These are phyloP conservation scores for Odontesthes bonariensis DNA, from an alignment of 2,113 vertebrate genomes.

Conservation along the genomic window DNA sequence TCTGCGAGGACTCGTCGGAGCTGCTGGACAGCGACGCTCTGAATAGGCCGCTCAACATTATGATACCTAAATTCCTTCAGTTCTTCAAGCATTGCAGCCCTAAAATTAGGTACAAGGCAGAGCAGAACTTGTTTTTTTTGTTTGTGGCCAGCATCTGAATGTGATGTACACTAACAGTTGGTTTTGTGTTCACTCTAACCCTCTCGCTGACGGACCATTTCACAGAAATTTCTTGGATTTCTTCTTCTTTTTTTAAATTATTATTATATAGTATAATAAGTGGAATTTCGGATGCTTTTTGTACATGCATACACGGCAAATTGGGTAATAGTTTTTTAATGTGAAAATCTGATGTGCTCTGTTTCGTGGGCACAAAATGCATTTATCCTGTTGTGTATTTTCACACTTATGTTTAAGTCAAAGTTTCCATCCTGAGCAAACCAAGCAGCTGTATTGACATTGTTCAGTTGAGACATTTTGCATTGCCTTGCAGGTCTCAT, in stretches of 20 bases:
- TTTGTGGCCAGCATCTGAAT: slow-evolving; percentile 47
- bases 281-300: not conserved
- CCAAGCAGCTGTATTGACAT: too few species aligned
- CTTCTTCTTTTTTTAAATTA: not conserved
- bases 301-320: not conserved
- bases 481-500: slow-evolving; percentile 84
- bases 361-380: too few species aligned
- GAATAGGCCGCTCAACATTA: slow-evolving; percentile 93
- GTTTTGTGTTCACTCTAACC: not conserved
- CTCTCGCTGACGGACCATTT: not conserved
- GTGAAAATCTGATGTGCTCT: too few species aligned
- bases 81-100: slow-evolving; percentile 98
- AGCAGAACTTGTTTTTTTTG: not conserved
- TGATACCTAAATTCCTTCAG: slow-evolving; percentile 97
- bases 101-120: slow-evolving; percentile 89
- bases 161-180: too few species aligned
- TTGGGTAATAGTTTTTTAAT: too few species aligned
- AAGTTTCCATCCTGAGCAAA: too few species aligned
- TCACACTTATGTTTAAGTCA: too few species aligned
- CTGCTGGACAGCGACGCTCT: slow-evolving; percentile 95
- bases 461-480: too few species aligned
- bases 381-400: too few species aligned
- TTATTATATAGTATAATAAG: not conserved
- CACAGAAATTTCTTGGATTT: too few species aligned
- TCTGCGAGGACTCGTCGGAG: slow-evolving; percentile 96